These are phyloP conservation scores for Protonemura montana DNA, from an alignment of 2,888 invertebrate genomes.

Conservation along the genomic window DNA sequence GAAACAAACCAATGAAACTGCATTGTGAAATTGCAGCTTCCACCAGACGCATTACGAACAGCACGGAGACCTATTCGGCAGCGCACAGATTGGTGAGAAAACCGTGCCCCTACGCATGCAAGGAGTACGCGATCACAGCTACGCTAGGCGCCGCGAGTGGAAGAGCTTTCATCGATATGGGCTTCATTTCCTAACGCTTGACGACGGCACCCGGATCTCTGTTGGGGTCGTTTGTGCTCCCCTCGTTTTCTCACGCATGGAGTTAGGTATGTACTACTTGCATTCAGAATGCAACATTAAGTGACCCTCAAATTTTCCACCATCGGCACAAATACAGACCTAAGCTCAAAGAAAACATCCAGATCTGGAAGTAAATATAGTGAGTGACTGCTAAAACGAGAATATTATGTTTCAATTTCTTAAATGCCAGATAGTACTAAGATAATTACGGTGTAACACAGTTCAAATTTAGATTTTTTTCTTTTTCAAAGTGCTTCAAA, in stretches of 20 bases:
- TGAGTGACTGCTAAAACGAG: too few species aligned
- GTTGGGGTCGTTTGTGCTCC: constrained; percentile 74
- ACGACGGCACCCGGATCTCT: constrained; percentile 74
- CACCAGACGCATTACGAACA: constrained; percentile 82
- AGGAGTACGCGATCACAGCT: constrained; percentile 74
- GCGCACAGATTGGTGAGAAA: constrained; percentile 64
- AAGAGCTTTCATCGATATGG: constrained; percentile 72
- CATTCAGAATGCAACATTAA: too few species aligned
- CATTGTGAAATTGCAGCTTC: constrained; percentile 59
- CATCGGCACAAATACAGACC: too few species aligned
- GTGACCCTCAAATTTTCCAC: too few species aligned
- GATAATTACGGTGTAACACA: too few species aligned
- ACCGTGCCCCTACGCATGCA: constrained; percentile 63
- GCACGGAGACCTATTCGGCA: constrained; percentile 69
- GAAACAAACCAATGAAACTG: background rate
- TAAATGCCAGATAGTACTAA: too few species aligned
- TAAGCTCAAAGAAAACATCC: too few species aligned
- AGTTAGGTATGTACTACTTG: background rate
- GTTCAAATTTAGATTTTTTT: too few species aligned
- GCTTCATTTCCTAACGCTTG: constrained; percentile 72
- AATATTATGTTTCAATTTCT: too few species aligned
- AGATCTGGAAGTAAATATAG: too few species aligned
- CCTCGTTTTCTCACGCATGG: constrained; percentile 62
- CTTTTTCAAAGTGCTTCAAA: too few species aligned
- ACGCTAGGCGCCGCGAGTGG: constrained; percentile 73